Evolutionary conservation across 2,113 vertebrate genomes (phyloP).

Genomic region (Myocastor coypus): DNA sequence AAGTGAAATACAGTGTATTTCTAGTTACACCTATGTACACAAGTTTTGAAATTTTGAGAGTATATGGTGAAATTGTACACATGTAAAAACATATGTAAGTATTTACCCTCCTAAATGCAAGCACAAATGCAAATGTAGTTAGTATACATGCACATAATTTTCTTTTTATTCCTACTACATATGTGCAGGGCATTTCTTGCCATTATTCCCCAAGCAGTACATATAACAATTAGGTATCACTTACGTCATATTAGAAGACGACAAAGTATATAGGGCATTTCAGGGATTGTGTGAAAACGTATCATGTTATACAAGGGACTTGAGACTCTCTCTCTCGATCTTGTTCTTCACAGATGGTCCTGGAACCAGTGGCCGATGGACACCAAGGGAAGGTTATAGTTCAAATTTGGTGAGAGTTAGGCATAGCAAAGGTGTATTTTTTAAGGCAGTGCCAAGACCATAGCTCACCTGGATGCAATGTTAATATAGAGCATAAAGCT

Average conservation of each 20-base stretch:
- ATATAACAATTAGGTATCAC: not conserved
- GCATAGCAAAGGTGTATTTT: not conserved
- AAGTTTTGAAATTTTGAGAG: not conserved
- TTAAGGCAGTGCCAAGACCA: not conserved
- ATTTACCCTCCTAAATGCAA: not conserved
- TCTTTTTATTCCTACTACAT: not conserved
- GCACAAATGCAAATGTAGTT: not conserved
- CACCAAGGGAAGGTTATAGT: not conserved
- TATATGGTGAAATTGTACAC: not conserved
- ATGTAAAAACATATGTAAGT: not conserved
- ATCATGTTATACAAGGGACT: not conserved
- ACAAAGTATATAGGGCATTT: not conserved
- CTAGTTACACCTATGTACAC: too few species aligned
- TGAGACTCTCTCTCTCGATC: not conserved
- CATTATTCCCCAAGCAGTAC: not conserved
- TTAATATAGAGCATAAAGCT: not conserved
- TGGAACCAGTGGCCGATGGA: not conserved
- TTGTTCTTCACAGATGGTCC: not conserved
- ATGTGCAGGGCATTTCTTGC: not conserved
- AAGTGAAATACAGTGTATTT: not conserved
- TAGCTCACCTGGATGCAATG: not conserved
- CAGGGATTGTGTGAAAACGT: not conserved
- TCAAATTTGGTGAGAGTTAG: conserved; percentile 26
- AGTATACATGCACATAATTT: not conserved
- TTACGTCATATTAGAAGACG: not conserved